These are phyloP conservation scores for Corythornis leucogaster DNA, from an alignment of 2,797 vertebrate species.

Conservation along the genomic window DNA sequence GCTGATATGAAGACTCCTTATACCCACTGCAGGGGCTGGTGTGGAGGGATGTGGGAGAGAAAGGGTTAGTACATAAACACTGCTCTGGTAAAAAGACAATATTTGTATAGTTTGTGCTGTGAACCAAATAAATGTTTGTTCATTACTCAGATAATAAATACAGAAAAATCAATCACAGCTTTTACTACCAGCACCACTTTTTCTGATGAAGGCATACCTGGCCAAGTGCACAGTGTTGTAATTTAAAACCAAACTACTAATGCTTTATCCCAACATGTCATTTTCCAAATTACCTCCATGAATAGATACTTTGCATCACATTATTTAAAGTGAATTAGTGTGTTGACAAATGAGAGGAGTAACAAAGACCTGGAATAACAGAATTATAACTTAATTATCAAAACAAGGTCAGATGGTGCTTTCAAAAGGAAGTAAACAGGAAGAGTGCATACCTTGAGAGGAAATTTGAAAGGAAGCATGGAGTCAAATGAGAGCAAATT, in stretches of 20 bases:
- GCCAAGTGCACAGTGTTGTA: not conserved
- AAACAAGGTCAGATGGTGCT: conserved; percentile 33
- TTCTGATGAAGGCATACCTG: conserved; percentile 4
- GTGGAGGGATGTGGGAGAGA: conserved; percentile 22
- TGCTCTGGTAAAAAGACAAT: not conserved
- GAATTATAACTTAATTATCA: conserved; percentile 6
- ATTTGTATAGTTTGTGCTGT: not conserved
- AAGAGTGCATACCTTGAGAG: conserved; percentile 70
- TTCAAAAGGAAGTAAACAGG: conserved; percentile 60
- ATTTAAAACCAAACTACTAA: conserved; percentile 52
- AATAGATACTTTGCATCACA: conserved; percentile 22
- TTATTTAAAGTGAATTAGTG: conserved; percentile 58
- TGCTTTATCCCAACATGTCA: conserved; percentile 34
- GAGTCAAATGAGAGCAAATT: conserved; percentile 75
- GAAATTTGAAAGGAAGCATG: conserved; percentile 68
- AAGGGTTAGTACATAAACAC: conserved; percentile 31
- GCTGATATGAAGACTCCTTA: conserved; percentile 33
- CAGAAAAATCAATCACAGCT: not conserved
- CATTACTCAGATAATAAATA: not conserved
- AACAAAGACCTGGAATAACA: conserved; percentile 30
- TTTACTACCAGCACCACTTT: not conserved
- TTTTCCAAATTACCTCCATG: conserved; percentile 48
- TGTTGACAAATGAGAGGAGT: conserved; percentile 31
- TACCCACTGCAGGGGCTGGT: conserved; percentile 70
- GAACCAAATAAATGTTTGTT: not conserved